phyloP scores from a whole-genome alignment of 1,140 invertebrate species.

The Andrena cerasifolii region DNA sequence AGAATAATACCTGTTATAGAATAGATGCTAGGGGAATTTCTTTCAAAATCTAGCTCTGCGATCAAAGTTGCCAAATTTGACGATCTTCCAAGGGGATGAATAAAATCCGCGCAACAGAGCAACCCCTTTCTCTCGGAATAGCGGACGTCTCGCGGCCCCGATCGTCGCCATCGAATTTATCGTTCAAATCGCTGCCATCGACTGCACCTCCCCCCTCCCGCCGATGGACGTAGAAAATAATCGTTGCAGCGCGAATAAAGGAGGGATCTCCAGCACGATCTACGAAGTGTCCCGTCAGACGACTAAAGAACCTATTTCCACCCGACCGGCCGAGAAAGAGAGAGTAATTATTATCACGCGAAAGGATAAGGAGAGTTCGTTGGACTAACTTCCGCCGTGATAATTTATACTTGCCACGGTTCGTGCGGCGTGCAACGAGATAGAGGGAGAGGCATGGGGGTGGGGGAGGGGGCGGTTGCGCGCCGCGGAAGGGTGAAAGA shows the following conservation, averaged over 20 bases:
- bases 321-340: constrained; percentile 57
- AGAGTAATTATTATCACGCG: constrained; percentile 70
- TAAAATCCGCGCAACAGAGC: not conserved
- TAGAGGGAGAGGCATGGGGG: constrained; percentile 1
- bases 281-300: constrained; percentile 61
- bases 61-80: too few species aligned
- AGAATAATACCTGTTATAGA: too few species aligned
- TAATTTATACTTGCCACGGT: constrained; percentile 68
- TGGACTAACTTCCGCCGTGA: constrained; percentile 68
- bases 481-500: not conserved
- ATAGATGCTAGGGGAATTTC: too few species aligned
- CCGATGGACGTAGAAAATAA: constrained; percentile 47
- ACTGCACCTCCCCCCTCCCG: not conserved
- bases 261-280: constrained; percentile 57
- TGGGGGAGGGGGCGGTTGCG: not conserved
- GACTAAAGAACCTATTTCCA: constrained; percentile 67
- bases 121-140: too few species aligned
- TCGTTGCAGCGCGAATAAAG: constrained; percentile 56
- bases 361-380: constrained; percentile 65
- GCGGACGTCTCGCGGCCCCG: too few species aligned
- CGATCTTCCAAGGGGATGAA: too few species aligned
- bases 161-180: constrained; percentile 3
- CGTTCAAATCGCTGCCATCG: constrained; percentile 5
- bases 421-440: constrained; percentile 13
- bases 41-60: too few species aligned